Conservation (phyloP, 2,888 invertebrate species). For the Cistogaster globosa region DNA sequence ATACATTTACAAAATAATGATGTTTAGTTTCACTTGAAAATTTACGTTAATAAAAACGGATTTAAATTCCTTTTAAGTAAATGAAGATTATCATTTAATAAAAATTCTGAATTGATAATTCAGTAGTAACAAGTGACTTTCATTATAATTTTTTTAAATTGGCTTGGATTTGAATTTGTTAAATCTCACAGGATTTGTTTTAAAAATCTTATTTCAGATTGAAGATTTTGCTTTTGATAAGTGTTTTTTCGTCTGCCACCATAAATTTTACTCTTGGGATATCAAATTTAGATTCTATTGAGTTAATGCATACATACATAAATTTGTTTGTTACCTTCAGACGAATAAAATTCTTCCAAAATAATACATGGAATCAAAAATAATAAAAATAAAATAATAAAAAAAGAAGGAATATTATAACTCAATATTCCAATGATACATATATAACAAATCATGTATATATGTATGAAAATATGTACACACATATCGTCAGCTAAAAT, state of each 20-base stretch:
- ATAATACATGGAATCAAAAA: too few species aligned
- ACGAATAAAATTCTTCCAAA: too few species aligned
- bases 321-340: slow-evolving; percentile 12
- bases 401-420: too few species aligned
- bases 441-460: too few species aligned
- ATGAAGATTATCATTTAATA: slow-evolving; percentile 16
- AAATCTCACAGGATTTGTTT: slow-evolving; percentile 32
- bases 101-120: background rate
- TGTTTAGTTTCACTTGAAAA: slow-evolving; percentile 10
- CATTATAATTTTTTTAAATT: background rate
- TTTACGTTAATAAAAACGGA: slow-evolving; percentile 12
- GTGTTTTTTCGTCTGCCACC: background rate
- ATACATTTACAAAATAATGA: slow-evolving; percentile 26
- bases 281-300: slow-evolving; percentile 18
- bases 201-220: slow-evolving; percentile 13
- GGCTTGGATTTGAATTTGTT: slow-evolving; percentile 10
- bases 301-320: slow-evolving; percentile 22
- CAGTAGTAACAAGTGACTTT: background rate
- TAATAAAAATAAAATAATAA: too few species aligned
- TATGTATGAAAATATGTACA: too few species aligned
- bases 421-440: too few species aligned
- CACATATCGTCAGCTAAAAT: too few species aligned
- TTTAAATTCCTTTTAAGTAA: slow-evolving; percentile 23
- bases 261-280: slow-evolving; percentile 26
- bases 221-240: slow-evolving; percentile 22